A percentile compares a stretch with the other conserved stretches of the same genome.
Evolutionary conservation across 2,888 invertebrate species (phyloP).

Genomic region (Steromphala cineraria): DNA sequence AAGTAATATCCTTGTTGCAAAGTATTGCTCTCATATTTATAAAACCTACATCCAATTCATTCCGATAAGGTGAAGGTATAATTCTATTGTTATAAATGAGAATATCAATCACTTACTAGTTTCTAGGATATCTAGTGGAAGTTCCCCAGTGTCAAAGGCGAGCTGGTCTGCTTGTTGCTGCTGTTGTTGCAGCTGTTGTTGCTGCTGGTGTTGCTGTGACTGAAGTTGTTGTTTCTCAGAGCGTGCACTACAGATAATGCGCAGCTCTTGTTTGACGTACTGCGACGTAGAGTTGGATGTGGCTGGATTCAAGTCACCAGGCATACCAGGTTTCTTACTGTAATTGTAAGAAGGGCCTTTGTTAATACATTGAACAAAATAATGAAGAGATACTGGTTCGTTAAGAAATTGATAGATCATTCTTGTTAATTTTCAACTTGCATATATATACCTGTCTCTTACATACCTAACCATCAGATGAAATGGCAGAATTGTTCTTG

Average conservation of each 20-base stretch:
- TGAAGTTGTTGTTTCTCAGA: conserved; percentile 77
- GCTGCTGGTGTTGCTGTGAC: conserved; percentile 67
- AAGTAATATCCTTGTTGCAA: too few relatives aligned
- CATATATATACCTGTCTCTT: too few relatives aligned
- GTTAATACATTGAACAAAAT: too few relatives aligned
- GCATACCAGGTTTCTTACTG: conserved; percentile 53
- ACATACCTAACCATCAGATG: too few relatives aligned
- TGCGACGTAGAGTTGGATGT: conserved; percentile 79
- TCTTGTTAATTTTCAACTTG: too few relatives aligned
- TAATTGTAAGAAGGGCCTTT: neutral
- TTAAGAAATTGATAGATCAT: too few relatives aligned
- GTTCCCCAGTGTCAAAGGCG: conserved; percentile 54
- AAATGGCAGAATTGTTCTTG: too few relatives aligned
- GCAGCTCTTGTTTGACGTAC: conserved; percentile 92
- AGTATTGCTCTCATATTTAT: neutral
- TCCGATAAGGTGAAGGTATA: neutral
- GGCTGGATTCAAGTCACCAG: conserved; percentile 45
- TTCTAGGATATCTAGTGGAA: conserved; percentile 67
- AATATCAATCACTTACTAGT: conserved; percentile 56
- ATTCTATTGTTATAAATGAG: neutral
- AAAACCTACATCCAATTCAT: neutral
- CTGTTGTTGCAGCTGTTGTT: conserved; percentile 41
- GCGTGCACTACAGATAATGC: conserved; percentile 91
- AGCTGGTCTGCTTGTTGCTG: conserved; percentile 63
- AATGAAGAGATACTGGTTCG: too few relatives aligned